Base-by-base conservation (phyloP, 2,113 vertebrate genomes). In the Gopherus evgoodei region DNA sequence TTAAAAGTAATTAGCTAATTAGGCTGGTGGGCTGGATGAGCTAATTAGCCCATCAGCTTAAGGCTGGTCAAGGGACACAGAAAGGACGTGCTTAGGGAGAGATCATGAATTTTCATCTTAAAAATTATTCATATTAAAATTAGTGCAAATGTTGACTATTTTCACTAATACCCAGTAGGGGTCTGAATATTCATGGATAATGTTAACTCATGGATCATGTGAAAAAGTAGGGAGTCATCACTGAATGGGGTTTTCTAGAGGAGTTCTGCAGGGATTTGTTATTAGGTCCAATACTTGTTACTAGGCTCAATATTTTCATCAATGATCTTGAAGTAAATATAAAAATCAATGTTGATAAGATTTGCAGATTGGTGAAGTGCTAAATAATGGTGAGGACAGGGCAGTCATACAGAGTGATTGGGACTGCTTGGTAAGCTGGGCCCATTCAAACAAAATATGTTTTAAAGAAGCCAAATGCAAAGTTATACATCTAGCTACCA, bases 61-160 rank as follows among this genome's bases (percentile, higher is more conserved):
- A 72, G 19, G 22, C 19, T 10, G n/a, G 19, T 72, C 38, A 38
- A 72, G 19, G 21, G n/a, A 8, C 65, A 69, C 17, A 38, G n/a
- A n/a, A 38, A 38, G 35, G 35, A 38, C 11, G 9, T n/a, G 65
- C 65, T 38, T 9, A 21, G 65, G n/a, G n/a, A 38, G 19, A 38
- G n/a, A 72, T 69, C 8, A 6, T 82, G 6, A 53, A 50, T 83
- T 94, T 88, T 87, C 4, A 4, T 84, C 24, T 52, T 49, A 56
- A 80, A 44, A 87, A 76, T 1, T 69, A 14, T 11, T 89, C 2
- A 27, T 0, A 0, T 83, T 3, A 1, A 81, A 82, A 25, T n/a
- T 78, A 9, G 13, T 27, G 54, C 75, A 96, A 78, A 11, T 56
- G 5, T 38, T 65, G 7, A 52, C 29, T 78, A 27, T 59, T 94